Percentiles rank a stretch among this genome's conserved stretches.
Conservation (phyloP, 2,888 invertebrate genomes). For the Poecilus cupreus region DNA sequence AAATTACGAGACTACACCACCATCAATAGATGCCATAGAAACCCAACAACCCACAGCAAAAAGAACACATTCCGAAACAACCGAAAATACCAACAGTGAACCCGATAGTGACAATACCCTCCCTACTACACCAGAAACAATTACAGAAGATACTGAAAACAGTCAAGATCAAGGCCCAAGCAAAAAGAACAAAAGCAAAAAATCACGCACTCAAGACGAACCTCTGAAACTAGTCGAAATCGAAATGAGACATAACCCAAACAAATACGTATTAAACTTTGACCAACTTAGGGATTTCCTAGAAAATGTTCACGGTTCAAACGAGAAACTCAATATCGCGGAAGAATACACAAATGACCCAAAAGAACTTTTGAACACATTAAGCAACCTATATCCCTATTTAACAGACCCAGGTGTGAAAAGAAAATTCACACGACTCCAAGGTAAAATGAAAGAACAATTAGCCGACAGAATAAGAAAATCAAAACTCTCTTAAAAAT, state of each 20-base stretch:
- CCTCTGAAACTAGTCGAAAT: too few relatives aligned
- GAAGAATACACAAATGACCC: constrained; percentile 17
- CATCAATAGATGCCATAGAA: not conserved
- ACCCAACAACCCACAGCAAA: not conserved
- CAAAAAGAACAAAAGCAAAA: not conserved
- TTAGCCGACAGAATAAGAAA: not conserved
- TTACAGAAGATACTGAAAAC: not conserved
- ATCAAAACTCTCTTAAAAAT: not conserved
- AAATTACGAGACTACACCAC: not conserved
- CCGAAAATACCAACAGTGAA: not conserved
- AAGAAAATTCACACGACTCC: constrained; percentile 17
- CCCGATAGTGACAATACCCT: not conserved
- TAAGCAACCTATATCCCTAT: not conserved
- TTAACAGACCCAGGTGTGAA: not conserved
- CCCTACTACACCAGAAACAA: not conserved
- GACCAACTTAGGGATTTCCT: constrained; percentile 10
- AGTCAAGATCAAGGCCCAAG: not conserved
- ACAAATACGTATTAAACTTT: not conserved
- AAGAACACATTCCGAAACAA: not conserved
- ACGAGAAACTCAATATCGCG: constrained; percentile 10
- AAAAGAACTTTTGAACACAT: not conserved
- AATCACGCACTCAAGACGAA: not conserved
- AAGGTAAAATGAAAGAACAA: constrained; percentile 24
- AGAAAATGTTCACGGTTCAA: constrained; percentile 28
- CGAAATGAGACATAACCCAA: constrained; percentile 3